Evolutionary conservation across 1,140 invertebrate species (phyloP), one percentile per base, ranked within the genome.

Genomic region (Patella vulgata): DNA sequence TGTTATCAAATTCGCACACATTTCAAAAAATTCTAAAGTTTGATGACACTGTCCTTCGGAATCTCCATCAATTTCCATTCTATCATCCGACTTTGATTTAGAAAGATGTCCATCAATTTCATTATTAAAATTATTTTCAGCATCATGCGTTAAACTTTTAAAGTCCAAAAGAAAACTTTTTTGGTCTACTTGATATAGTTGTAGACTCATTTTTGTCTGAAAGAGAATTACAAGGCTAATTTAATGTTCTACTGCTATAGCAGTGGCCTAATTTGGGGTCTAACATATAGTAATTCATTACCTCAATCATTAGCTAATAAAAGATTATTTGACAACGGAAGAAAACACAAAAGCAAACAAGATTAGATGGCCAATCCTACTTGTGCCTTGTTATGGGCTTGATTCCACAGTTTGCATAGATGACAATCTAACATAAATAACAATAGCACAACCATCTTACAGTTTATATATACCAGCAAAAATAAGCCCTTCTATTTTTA

Each of bases 11-110:
- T 94, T 93, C 25, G 97, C 96, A 85, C 97, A 99, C 95, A 99
- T 98, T 87, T 99, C 97, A 84, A 99, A 99, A 86, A 99, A 99
- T 87, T 99, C 97, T 93, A 99, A 97, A 3, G 96, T 98, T 83
- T 98, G 95, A 79, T 99, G 96, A 12, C 43, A 48, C 59, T 55
- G 61, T 14, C 52, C 59, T 52, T 61, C 40, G 17, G 58, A 27
- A n/a, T n/a, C n/a, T 30, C 55, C 59, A 23, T 78, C 71, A 61
- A 78, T 63, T 19, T 85, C 76, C 78, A 83, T 80, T 66, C 80
- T 76, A 50, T 85, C 74, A 48, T 40, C 28, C 36, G 63, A 59
- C 39, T 42, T 8, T 30, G 51, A 55, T 39, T 19, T 14, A 43
- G 43, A 3, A 23, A 43, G 28, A 66, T 56, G 17, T 44, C 48